Evolutionary conservation across 2,888 invertebrate genomes (phyloP).

Genomic region (Ormyrus pomaceus): DNA sequence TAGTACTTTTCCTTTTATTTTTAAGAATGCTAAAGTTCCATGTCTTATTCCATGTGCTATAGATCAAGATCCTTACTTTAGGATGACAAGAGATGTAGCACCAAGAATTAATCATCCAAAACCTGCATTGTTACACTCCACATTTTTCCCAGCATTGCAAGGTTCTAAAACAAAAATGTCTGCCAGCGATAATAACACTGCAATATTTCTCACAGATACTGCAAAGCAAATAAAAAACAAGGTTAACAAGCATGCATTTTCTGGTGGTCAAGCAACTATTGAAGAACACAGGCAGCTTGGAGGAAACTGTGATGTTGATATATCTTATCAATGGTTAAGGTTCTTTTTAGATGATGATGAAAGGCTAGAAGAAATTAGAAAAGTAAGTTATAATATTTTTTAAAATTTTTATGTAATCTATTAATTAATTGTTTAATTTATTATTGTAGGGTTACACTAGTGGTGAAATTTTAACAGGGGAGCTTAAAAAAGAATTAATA

Average conservation of each 20-base stretch:
- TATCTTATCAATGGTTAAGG: conserved; percentile 93
- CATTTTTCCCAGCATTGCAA: conserved; percentile 95
- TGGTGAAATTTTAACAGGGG: conserved; percentile 94
- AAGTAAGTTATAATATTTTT: conserved; percentile 73
- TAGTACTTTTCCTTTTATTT: conserved; percentile 93
- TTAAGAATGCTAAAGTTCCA: conserved; percentile 85
- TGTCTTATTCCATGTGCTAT: conserved; percentile 98
- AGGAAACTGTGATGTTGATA: conserved; percentile 97
- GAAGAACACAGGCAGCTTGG: conserved; percentile 94
- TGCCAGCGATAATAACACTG: conserved; percentile 94
- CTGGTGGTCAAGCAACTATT: conserved; percentile 94
- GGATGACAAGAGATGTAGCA: conserved; percentile 96
- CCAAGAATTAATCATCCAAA: conserved; percentile 91
- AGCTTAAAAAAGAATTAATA: conserved; percentile 94
- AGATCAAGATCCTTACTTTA: conserved; percentile 99
- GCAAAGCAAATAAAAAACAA: conserved; percentile 97
- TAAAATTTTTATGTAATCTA: not conserved
- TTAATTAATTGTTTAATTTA: conserved; percentile 29
- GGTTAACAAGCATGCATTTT: conserved; percentile 98
- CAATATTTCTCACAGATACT: conserved; percentile 96
- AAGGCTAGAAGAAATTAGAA: conserved; percentile 84
- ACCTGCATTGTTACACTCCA: conserved; percentile 90
- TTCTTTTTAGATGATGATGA: conserved; percentile 98
- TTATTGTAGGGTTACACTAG: conserved; percentile 84
- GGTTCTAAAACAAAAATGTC: conserved; percentile 99